Evolutionary conservation across 2,113 vertebrate species (phyloP).

Genomic region (Nothobranchius furzeri): DNA sequence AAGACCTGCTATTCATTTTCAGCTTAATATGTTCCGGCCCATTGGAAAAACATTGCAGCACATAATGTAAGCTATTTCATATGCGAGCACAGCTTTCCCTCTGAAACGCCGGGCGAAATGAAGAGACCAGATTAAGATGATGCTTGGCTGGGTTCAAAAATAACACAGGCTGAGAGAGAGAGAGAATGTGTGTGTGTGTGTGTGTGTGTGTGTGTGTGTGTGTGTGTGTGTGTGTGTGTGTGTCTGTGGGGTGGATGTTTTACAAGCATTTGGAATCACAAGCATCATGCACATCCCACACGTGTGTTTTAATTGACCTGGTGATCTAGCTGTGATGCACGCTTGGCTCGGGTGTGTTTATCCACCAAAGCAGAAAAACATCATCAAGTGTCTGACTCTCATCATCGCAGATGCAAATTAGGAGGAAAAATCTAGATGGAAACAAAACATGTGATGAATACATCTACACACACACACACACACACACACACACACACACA

Average conservation of each 20-base stretch:
- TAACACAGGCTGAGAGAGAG: slow-evolving; percentile 45
- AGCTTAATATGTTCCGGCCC: slow-evolving; percentile 81
- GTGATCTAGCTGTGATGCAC: slow-evolving; percentile 48
- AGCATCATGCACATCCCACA: background rate
- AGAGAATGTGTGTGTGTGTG: slow-evolving; percentile 4
- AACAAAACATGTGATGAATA: slow-evolving; percentile 24
- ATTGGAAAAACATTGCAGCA: slow-evolving; percentile 81
- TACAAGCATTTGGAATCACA: slow-evolving; percentile 19
- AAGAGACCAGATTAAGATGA: slow-evolving; percentile 73
- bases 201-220: slow-evolving; percentile 1
- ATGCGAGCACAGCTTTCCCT: slow-evolving; percentile 67
- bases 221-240: slow-evolving; percentile 4
- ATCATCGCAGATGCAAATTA: slow-evolving; percentile 55
- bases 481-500: slow-evolving; percentile 10
- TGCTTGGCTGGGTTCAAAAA: slow-evolving; percentile 72
- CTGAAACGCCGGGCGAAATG: slow-evolving; percentile 62
- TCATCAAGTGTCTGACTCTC: slow-evolving; percentile 51
- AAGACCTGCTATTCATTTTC: slow-evolving; percentile 81
- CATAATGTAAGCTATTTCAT: slow-evolving; percentile 82
- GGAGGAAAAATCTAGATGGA: slow-evolving; percentile 6
- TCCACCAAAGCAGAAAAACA: slow-evolving; percentile 55
- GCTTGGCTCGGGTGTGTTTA: slow-evolving; percentile 60
- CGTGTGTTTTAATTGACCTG: slow-evolving; percentile 62
- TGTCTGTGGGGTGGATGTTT: slow-evolving; percentile 10
- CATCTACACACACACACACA: background rate